These are phyloP conservation scores for Chironex yamaguchii DNA, from an alignment of 30 jellyfish, hydroid and myxozoan species.

Conservation along the genomic window DNA sequence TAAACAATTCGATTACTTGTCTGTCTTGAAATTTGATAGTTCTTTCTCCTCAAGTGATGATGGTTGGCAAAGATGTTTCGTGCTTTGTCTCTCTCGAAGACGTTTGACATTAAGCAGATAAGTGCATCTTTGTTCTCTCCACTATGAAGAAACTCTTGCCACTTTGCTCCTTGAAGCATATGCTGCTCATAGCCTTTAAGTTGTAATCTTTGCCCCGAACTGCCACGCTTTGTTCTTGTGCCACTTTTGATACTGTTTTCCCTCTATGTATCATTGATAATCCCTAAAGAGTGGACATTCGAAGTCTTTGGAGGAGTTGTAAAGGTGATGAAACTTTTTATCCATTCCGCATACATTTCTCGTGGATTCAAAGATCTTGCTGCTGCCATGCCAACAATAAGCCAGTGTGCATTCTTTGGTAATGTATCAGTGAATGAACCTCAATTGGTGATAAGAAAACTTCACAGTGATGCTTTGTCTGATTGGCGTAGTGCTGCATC, in stretches of 20 bases:
- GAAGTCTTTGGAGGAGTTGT: too few species aligned
- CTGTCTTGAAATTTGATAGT: too few species aligned
- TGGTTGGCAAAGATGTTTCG: too few species aligned
- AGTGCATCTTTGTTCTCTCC: constrained; percentile 19
- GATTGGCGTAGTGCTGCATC: constrained; percentile 40
- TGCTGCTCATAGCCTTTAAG: constrained; percentile 5
- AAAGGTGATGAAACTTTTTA: not conserved
- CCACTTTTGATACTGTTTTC: not conserved
- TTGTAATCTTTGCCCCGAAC: not conserved
- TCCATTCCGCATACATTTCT: constrained; percentile 1
- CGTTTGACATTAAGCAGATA: too few species aligned
- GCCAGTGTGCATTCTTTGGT: constrained; percentile 31
- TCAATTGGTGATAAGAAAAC: constrained; percentile 15
- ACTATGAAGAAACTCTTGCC: not conserved
- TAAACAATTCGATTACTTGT: too few species aligned
- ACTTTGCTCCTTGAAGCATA: constrained; percentile 8
- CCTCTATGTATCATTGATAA: constrained; percentile 3
- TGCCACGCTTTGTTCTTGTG: not conserved
- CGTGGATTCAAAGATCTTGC: constrained; percentile 20
- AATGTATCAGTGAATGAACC: not conserved
- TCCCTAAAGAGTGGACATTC: too few species aligned
- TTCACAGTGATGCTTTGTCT: constrained; percentile 40
- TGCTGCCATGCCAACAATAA: constrained; percentile 42
- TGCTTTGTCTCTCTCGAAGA: too few species aligned
- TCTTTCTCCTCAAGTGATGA: too few species aligned